Evolutionary conservation across 2,888 invertebrate species (phyloP).

Genomic region (Leucoma salicis): DNA sequence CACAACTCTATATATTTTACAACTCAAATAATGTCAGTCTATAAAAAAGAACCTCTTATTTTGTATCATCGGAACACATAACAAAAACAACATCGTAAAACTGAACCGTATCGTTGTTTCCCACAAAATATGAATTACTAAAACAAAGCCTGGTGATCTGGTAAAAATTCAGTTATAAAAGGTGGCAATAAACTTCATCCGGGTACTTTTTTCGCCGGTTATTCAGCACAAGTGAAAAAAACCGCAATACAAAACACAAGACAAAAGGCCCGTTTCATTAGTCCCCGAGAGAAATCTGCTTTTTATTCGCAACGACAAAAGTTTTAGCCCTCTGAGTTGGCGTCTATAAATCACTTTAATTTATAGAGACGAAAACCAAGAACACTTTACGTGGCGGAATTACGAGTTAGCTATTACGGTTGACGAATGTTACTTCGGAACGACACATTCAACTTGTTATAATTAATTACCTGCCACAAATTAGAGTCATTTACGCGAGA

Average conservation of each 20-base stretch:
- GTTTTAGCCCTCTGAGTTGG: conserved; percentile 59
- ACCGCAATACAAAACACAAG: conserved; percentile 38
- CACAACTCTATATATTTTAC: neutral
- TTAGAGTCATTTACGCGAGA: conserved; percentile 26
- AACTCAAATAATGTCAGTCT: neutral
- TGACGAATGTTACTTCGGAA: conserved; percentile 57
- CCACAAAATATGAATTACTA: conserved; percentile 8
- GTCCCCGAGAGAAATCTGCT: conserved; percentile 56
- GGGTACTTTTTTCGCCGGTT: conserved; percentile 40
- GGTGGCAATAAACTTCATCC: conserved; percentile 41
- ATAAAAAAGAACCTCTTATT: conserved; percentile 1
- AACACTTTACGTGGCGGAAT: conserved; percentile 55
- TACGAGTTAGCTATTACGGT: conserved; percentile 50
- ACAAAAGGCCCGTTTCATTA: conserved; percentile 61
- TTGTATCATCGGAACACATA: neutral
- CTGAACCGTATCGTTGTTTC: conserved; percentile 7
- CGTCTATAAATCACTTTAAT: conserved; percentile 75
- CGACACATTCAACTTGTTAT: conserved; percentile 32
- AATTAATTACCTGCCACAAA: conserved; percentile 32
- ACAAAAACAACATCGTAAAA: conserved; percentile 9
- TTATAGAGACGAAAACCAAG: conserved; percentile 69
- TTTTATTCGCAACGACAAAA: conserved; percentile 65
- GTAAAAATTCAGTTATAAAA: conserved; percentile 14
- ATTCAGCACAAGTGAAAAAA: conserved; percentile 42
- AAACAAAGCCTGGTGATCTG: neutral